Evolutionary conservation across 2,888 invertebrate genomes (phyloP).

Genomic region (Helicoverpa assulta): DNA sequence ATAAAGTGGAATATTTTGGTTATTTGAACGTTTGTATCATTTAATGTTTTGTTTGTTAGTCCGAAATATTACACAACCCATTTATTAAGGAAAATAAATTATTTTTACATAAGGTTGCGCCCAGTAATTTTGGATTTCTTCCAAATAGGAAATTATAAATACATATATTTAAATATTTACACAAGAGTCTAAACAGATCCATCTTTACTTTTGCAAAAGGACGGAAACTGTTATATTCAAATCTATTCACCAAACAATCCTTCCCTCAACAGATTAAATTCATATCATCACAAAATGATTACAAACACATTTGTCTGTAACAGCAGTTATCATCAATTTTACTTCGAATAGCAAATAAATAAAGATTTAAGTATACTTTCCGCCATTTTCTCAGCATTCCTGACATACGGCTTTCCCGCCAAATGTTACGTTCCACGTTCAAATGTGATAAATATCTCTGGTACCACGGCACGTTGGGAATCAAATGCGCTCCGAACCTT

Average conservation of each 20-base stretch:
- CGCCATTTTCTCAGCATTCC: conserved; percentile 11
- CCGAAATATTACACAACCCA: too few species aligned
- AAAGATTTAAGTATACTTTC: conserved; percentile 26
- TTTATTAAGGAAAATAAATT: too few species aligned
- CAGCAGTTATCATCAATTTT: conserved; percentile 3
- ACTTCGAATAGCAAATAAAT: conserved; percentile 4
- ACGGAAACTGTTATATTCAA: too few species aligned
- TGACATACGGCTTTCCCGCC: conserved; percentile 19
- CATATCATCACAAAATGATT: background rate
- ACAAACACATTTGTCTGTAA: background rate
- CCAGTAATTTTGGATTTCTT: too few species aligned
- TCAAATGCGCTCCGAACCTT: background rate
- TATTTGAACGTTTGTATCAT: too few species aligned
- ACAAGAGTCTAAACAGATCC: too few species aligned
- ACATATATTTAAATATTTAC: too few species aligned
- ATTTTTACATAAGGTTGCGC: too few species aligned
- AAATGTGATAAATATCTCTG: conserved; percentile 44
- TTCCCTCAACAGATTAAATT: background rate
- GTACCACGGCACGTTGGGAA: background rate
- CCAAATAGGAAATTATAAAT: too few species aligned
- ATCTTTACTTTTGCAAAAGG: too few species aligned
- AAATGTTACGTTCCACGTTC: conserved; percentile 35
- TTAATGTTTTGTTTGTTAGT: too few species aligned
- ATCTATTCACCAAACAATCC: background rate
- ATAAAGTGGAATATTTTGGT: too few species aligned